A percentile compares a stretch with the other conserved stretches of the same genome.
Conservation (phyloP, 2,888 invertebrate species). For the Cephus sareptanus region DNA sequence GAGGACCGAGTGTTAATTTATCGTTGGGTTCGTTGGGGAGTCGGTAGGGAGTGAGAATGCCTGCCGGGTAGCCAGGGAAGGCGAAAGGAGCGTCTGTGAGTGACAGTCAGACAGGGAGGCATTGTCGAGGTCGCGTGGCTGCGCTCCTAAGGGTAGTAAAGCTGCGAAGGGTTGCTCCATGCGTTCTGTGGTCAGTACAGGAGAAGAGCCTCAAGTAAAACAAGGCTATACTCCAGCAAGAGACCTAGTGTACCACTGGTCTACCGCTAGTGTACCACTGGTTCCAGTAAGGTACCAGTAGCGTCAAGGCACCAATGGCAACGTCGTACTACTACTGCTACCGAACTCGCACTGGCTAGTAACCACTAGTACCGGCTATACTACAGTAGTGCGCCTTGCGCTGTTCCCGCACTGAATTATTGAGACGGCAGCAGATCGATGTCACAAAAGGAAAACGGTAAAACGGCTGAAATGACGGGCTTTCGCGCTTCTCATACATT, state of each 20-base stretch:
- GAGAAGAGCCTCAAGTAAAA: slow-evolving; percentile 13
- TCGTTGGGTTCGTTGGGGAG: slow-evolving; percentile 28
- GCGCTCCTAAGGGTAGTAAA: not conserved
- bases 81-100: slow-evolving; percentile 38
- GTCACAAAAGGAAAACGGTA: slow-evolving; percentile 63
- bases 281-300: not conserved
- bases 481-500: slow-evolving; percentile 62
- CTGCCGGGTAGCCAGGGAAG: not conserved
- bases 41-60: not conserved
- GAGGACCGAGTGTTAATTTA: slow-evolving; percentile 41
- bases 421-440: slow-evolving; percentile 64
- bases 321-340: not conserved
- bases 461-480: slow-evolving; percentile 63
- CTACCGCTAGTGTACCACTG: not conserved
- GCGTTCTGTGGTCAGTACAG: not conserved
- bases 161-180: not conserved
- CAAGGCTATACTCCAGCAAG: slow-evolving; percentile 12
- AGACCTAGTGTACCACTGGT: not conserved
- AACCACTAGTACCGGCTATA: not conserved
- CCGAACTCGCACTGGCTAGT: not conserved
- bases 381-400: slow-evolving; percentile 50
- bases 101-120: slow-evolving; percentile 35
- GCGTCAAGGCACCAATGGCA: not conserved
- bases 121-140: slow-evolving; percentile 22
- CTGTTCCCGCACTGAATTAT: slow-evolving; percentile 64